phyloP scores from a whole-genome alignment of 2,888 invertebrate species.

The Rhaphigaster nebulosa region DNA sequence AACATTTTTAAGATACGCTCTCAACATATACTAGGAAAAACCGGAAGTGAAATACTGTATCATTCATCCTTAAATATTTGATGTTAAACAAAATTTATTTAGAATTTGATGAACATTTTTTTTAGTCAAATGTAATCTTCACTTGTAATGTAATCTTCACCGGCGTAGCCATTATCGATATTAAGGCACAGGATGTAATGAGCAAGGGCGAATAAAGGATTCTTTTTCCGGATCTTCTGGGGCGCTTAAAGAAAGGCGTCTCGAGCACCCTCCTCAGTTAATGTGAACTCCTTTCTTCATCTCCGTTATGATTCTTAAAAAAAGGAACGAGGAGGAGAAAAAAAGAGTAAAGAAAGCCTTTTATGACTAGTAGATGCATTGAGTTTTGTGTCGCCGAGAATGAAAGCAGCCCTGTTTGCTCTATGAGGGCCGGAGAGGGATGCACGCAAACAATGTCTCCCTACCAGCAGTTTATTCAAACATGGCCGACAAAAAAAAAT shows the following conservation, averaged over 20 bases:
- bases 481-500: neutral
- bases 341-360: neutral
- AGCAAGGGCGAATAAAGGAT: constrained; percentile 24
- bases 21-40: too few species aligned
- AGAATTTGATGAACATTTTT: too few species aligned
- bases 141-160: too few species aligned
- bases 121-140: too few species aligned
- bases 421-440: neutral
- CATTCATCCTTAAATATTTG: too few species aligned
- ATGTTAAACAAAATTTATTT: too few species aligned
- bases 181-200: constrained; percentile 13
- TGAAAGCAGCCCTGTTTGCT: neutral
- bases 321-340: neutral
- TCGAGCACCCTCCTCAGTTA: constrained; percentile 28
- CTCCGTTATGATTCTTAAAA: constrained; percentile 30
- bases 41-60: too few species aligned
- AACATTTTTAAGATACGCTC: too few species aligned
- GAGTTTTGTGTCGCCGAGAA: neutral
- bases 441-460: constrained; percentile 10
- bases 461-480: neutral
- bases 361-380: constrained; percentile 31
- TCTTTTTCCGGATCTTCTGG: neutral
- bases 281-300: constrained; percentile 16
- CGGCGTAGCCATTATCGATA: constrained; percentile 14
- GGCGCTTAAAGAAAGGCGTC: constrained; percentile 29